phyloP scores from a whole-genome alignment of 2,888 invertebrate species.

The Sycophila texana region DNA sequence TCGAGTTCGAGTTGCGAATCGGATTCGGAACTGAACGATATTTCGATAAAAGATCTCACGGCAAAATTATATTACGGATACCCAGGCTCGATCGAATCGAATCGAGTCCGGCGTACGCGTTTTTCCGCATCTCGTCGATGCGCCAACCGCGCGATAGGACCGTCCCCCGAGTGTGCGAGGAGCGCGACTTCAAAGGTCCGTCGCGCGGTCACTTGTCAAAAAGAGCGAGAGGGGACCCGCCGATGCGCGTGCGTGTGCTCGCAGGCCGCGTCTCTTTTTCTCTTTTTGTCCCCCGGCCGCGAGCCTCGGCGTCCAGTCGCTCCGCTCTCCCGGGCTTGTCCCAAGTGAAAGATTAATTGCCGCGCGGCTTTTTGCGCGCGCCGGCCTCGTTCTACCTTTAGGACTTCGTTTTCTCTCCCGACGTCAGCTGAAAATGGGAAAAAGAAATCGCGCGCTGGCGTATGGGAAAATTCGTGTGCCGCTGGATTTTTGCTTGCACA shows the following conservation, averaged over 20 bases:
- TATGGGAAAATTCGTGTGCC: conserved; percentile 40
- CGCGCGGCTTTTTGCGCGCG: conserved; percentile 40
- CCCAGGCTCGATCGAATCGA: neutral
- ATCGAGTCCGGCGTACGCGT: neutral
- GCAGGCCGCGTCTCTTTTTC: conserved; percentile 4
- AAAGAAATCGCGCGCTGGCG: conserved; percentile 41
- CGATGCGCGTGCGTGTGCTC: neutral
- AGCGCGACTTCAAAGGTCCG: conserved; percentile 37
- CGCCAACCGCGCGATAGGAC: conserved; percentile 1
- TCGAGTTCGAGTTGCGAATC: too few relatives aligned
- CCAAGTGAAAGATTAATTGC: conserved; percentile 55
- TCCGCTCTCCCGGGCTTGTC: conserved; percentile 32
- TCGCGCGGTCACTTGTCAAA: conserved; percentile 38
- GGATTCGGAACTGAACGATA: too few relatives aligned
- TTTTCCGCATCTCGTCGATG: conserved; percentile 1
- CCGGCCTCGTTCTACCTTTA: conserved; percentile 43
- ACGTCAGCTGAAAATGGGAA: conserved; percentile 50
- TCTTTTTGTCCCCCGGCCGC: neutral
- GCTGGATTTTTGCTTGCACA: conserved; percentile 10
- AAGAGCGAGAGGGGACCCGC: neutral
- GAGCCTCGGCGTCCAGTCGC: conserved; percentile 22
- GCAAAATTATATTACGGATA: too few relatives aligned
- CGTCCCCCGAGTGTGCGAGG: conserved; percentile 18
- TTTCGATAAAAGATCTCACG: too few relatives aligned
- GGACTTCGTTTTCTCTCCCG: conserved; percentile 36